Base-by-base conservation (phyloP, 2,113 vertebrate species). In the Himantopus leucocephalus region DNA sequence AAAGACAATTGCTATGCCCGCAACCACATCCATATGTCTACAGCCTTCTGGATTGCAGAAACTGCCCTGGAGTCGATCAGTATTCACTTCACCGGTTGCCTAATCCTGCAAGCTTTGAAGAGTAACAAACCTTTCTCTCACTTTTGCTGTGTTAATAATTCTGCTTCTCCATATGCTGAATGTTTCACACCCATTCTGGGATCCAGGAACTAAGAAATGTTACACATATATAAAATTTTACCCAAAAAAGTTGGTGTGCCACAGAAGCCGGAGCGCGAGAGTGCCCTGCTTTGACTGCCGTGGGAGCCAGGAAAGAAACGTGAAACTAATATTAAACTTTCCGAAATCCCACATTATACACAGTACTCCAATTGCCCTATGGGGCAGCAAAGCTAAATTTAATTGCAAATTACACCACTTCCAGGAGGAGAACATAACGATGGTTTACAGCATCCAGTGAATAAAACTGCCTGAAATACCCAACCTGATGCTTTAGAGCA, bases 111-210 rank as follows among this genome's bases (percentile, higher is more conserved):
- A 79, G 30, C 62, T 94, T 85, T 7, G 0, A 74, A 60, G 35
- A 68, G 9, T 75, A 85, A 63, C 32, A 92, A 90, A 64, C 17
- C 27, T 78, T 79, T 78, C 47, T 78, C 60, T 85, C 56, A 56
- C 67, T 92, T 92, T 43, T 3, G 1, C 88, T 85, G 52, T 90
- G 66, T 56, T 93, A 95, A 96, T 96, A 96, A 92, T 93, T 95
- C 85, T 92, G 52, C 68, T 94, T 82, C 88, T 75, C 92, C 94
- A 90, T 95, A 95, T 97, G 90, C 78, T 85, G 70, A 75, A 82
- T 18, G 20, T 82, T 96, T 94, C 94, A 88, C 94, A 97, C 74
- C 39, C 88, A 9, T 92, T 72, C 74, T 52, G 71, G 66, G 21
- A 95, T 82, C 43, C 82, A 92, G 74, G 85, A 96, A 92, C 47